Base-by-base conservation (phyloP, 2,888 invertebrate genomes). In the Protonemura montana region DNA sequence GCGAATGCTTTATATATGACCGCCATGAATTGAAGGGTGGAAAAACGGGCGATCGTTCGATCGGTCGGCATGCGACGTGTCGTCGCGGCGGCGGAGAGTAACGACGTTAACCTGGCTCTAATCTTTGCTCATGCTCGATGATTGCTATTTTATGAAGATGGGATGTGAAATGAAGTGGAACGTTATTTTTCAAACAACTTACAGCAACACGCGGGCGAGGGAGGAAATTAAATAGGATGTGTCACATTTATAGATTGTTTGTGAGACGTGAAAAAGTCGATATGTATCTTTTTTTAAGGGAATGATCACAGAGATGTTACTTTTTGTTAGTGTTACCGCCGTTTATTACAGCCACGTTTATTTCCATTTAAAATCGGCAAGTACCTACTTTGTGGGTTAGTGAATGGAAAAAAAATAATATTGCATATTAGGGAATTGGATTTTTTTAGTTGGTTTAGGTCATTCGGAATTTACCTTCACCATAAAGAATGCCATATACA, bases 1-100 rank as follows among this genome's bases (percentile, higher is more conserved):
- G 84, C 35, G 35, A 83, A 83, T 83, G 82, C 35, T 30, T 83
- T 83, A 83, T 83, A 83, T 83, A 83, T 83, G 30, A 83, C 26
- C 35, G 82, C 42, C 82, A 83, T 83, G 82, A 83, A 41, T 83
- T 83, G 26, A 26, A 78, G 78, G 59, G 59, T 59, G 59, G 78
- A 78, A 28, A 26, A 35, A 27, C 28, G 7, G 78, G 78, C 26
- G 78, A 2, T 25, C 27, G 78, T 7, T 78, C 1, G 77, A 77
- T 16, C 78, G 2, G 78, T 21, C n/a, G n/a, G 28, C 28, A 78
- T 21, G 59, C 59, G 59, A 59, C 59, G 59, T 13, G 59, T 59
- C 59, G 59, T 7, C 59, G 59, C 2, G 21, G 3, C 16, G 59
- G 59, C 2, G 21, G 3, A 1, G 59, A 59, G 21, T 59, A 59